Base-by-base conservation (phyloP, 1,140 invertebrate genomes). In the Pissodes strobi region DNA sequence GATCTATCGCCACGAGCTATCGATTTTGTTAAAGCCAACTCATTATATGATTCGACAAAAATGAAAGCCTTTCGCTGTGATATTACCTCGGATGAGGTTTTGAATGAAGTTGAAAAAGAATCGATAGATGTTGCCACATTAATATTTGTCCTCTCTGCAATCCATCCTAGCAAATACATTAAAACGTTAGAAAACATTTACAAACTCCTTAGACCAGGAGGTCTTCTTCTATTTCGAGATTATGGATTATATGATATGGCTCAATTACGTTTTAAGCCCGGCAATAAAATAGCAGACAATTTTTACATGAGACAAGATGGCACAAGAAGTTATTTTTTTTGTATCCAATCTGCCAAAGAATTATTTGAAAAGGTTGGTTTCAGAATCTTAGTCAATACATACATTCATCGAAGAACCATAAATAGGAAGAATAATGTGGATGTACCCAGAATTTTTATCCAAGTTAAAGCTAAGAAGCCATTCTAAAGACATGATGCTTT, bases 191-290 rank as follows among this genome's bases (percentile, higher is more conserved):
- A 78, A 43, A 94, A 92, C 79, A 76, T 95, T 2, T 86, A 79
- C 68, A 76, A 82, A 62, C 78, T 90, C 5, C 78, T 98, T 0
- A 88, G 87, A 65, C 90, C 88, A 0, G 93, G 90, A 15, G 97
- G 95, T 12, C 74, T 92, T 27, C 74, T 99, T 2, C 78, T 99
- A 2, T 94, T 99, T 71, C 81, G 98, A 70, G 98, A 99, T 82
- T 99, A 99, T 80, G 97, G 95, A 0, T 79, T 95, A n/a, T 95
- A 97, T 76, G 98, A 99, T 79, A 93, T 99, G 88, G 93, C 97
- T 1, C 97, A 99, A 78, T 72, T 99, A 1, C 81, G 97, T 48
- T 99, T 98, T 78, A 90, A 93, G 67, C 86, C 92, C 2, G 95
- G 95, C 0, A 89, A 93, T 75, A 98, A 98, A 79, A 92, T 98